These are phyloP conservation scores for Megalops cyprinoides DNA, from an alignment of 2,797 vertebrate species.

Conservation along the genomic window DNA sequence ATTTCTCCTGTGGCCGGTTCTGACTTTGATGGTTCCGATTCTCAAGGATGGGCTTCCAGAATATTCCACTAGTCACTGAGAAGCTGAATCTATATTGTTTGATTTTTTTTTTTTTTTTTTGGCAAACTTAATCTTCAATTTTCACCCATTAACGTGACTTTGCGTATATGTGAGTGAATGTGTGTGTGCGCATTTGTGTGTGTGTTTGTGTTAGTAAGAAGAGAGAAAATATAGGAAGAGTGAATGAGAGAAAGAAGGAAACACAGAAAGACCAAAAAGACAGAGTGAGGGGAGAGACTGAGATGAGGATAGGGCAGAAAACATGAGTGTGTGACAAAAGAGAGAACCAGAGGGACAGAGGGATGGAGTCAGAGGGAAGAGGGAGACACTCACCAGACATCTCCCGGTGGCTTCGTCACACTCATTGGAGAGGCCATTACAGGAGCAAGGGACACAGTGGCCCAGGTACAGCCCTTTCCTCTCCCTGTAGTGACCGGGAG, in stretches of 20 bases:
- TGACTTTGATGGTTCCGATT: too few species aligned
- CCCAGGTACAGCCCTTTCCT: constrained; percentile 64
- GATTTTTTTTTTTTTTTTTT: too few species aligned
- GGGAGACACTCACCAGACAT: constrained; percentile 82
- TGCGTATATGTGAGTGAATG: not conserved
- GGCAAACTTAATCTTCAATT: too few species aligned
- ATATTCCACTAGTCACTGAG: too few species aligned
- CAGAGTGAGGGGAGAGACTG: too few species aligned
- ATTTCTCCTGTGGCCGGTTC: too few species aligned
- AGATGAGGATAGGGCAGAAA: too few species aligned
- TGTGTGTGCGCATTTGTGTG: not conserved
- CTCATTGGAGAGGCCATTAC: constrained; percentile 82
- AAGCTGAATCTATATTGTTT: too few species aligned
- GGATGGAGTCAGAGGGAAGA: constrained; percentile 9
- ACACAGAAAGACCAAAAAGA: not conserved
- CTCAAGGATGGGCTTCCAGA: too few species aligned
- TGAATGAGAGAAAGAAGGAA: not conserved
- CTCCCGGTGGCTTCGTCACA: constrained; percentile 86
- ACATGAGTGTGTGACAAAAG: too few species aligned
- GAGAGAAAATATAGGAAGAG: not conserved
- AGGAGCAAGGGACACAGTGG: constrained; percentile 84
- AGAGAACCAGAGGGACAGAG: not conserved
- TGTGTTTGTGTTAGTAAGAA: not conserved
- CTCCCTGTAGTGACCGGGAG: constrained; percentile 83
- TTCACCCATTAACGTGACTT: too few species aligned